Evolutionary conservation across 2,888 invertebrate genomes (phyloP).

Genomic region (Lymantria dispar): DNA sequence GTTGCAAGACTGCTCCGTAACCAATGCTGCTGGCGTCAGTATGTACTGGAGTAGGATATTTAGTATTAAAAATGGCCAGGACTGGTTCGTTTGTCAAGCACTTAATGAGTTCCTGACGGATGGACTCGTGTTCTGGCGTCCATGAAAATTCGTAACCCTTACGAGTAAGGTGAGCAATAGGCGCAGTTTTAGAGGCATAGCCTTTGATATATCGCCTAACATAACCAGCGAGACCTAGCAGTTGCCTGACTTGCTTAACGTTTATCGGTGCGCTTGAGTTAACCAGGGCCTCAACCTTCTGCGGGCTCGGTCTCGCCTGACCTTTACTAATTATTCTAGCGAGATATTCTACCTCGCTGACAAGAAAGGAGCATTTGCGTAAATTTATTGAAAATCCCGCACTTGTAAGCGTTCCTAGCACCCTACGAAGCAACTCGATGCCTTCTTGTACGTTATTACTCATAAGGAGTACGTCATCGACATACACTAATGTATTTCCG

Average conservation of each 20-base stretch:
- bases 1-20: conserved; percentile 15
- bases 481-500: neutral
- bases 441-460: neutral
- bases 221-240: conserved; percentile 27
- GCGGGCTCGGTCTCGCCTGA: neutral
- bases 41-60: conserved; percentile 8
- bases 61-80: conserved; percentile 15
- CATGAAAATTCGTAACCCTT: conserved; percentile 5
- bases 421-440: neutral
- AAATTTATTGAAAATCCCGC: neutral
- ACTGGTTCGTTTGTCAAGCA: conserved; percentile 13
- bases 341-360: neutral
- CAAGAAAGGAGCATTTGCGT: neutral
- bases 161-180: conserved; percentile 6
- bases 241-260: conserved; percentile 15
- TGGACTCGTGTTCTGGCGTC: conserved; percentile 1
- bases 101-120: neutral
- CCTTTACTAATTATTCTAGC: neutral
- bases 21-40: conserved; percentile 8
- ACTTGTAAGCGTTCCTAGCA: neutral
- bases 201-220: conserved; percentile 22
- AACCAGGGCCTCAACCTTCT: neutral
- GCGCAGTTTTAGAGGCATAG: conserved; percentile 8
- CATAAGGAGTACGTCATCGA: neutral
- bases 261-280: neutral